Evolutionary conservation across 2,797 vertebrate genomes (phyloP).

Genomic region (Karalla daura): DNA sequence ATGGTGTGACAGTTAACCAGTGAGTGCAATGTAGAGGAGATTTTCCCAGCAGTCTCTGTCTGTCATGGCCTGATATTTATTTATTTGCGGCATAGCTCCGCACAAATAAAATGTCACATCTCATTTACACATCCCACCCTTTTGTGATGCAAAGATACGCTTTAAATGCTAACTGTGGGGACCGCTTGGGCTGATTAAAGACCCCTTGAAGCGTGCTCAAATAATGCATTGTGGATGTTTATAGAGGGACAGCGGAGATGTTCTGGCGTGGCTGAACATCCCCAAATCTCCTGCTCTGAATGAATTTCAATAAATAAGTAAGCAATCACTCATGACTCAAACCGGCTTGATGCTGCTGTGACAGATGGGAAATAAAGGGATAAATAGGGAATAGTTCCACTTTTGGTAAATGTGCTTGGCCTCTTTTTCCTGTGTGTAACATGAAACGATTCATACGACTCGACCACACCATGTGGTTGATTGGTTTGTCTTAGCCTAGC

Average conservation of each 20-base stretch:
- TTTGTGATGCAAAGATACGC: slow-evolving; percentile 85
- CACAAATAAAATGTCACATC: slow-evolving; percentile 89
- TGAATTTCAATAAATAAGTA: slow-evolving; percentile 54
- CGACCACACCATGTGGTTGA: background rate
- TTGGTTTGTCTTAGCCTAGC: slow-evolving; percentile 28
- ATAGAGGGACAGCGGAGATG: slow-evolving; percentile 62
- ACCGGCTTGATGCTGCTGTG: slow-evolving; percentile 25
- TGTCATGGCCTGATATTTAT: slow-evolving; percentile 95
- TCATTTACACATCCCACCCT: slow-evolving; percentile 84
- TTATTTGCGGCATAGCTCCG: slow-evolving; percentile 89
- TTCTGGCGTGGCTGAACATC: slow-evolving; percentile 31
- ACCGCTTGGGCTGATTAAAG: slow-evolving; percentile 81
- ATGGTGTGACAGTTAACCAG: slow-evolving; percentile 95
- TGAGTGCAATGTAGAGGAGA: slow-evolving; percentile 86
- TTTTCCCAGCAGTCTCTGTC: slow-evolving; percentile 87
- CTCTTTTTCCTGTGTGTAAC: background rate
- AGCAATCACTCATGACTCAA: slow-evolving; percentile 36
- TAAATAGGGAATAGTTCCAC: slow-evolving; percentile 10
- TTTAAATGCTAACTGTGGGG: slow-evolving; percentile 82
- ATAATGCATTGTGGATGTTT: slow-evolving; percentile 71
- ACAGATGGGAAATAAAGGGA: slow-evolving; percentile 11
- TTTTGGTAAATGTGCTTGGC: slow-evolving; percentile 6
- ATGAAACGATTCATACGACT: slow-evolving; percentile 1
- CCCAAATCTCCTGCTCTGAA: slow-evolving; percentile 58
- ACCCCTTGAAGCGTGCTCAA: slow-evolving; percentile 76